Evolutionary conservation across 1,140 invertebrate species (phyloP).

Genomic region (Sarcophaga bullata): DNA sequence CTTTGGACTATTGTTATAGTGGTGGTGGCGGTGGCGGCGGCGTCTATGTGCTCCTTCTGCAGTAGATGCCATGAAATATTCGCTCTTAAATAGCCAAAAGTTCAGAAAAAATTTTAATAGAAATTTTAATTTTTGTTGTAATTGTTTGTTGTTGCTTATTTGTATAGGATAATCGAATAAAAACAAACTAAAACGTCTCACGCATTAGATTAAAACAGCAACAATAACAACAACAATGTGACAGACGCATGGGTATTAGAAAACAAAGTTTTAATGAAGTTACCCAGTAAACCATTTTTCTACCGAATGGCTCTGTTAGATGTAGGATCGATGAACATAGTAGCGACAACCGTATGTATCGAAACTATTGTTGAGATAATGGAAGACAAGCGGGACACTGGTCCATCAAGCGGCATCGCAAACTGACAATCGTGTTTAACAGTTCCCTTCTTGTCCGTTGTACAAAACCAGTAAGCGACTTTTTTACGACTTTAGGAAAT

Average conservation of each 20-base stretch:
- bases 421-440: no score
- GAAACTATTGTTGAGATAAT: no score
- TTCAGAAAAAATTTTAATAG: no score
- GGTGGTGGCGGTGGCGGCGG: background rate
- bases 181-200: conserved; percentile 20
- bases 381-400: no score
- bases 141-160: background rate
- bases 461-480: no score
- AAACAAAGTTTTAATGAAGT: background rate
- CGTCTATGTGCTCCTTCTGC: conserved; percentile 29
- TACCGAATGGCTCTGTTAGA: no score
- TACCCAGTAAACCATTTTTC: background rate
- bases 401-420: no score
- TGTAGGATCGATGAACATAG: no score
- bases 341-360: no score
- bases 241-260: background rate
- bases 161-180: background rate
- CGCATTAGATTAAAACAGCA: conserved; percentile 32
- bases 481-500: no score
- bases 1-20: background rate
- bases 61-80: background rate
- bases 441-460: no score
- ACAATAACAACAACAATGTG: background rate
- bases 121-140: background rate
- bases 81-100: background rate